Evolutionary conservation across 2,888 invertebrate species (phyloP).

Genomic region (Crioceris asparagi): DNA sequence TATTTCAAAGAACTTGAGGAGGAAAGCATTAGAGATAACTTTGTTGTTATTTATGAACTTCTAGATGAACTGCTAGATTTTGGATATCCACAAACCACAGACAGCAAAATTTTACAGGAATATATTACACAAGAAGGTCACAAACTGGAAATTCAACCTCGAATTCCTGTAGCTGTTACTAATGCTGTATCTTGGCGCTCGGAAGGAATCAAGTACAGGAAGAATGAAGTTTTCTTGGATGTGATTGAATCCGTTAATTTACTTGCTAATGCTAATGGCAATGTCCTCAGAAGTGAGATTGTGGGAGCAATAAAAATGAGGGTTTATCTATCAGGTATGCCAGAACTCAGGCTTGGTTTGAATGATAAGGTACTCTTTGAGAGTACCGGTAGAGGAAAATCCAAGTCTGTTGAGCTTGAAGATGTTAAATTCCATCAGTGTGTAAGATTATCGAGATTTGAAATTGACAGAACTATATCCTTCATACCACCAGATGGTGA

Average conservation of each 20-base stretch:
- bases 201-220: constrained; percentile 96
- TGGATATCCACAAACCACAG: constrained; percentile 97
- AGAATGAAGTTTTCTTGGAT: constrained; percentile 98
- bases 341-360: constrained; percentile 87
- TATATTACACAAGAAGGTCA: constrained; percentile 98
- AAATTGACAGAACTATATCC: constrained; percentile 95
- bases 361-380: constrained; percentile 98
- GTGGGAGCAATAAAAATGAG: constrained; percentile 99
- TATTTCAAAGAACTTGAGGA: constrained; percentile 98
- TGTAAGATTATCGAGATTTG: constrained; percentile 90
- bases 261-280: constrained; percentile 91
- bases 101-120: constrained; percentile 95
- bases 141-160: constrained; percentile 89
- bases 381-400: constrained; percentile 93
- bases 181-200: constrained; percentile 99
- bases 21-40: constrained; percentile 97
- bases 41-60: constrained; percentile 95
- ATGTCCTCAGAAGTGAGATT: constrained; percentile 93
- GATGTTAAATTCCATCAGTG: constrained; percentile 99
- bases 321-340: constrained; percentile 97
- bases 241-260: constrained; percentile 98
- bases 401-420: constrained; percentile 94
- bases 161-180: constrained; percentile 98
- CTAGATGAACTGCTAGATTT: constrained; percentile 95
- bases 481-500: constrained; percentile 99